Evolutionary conservation across 2,113 vertebrate genomes (phyloP), one percentile per base, ranked within the genome.

Genomic region (Sigmodon hispidus): DNA sequence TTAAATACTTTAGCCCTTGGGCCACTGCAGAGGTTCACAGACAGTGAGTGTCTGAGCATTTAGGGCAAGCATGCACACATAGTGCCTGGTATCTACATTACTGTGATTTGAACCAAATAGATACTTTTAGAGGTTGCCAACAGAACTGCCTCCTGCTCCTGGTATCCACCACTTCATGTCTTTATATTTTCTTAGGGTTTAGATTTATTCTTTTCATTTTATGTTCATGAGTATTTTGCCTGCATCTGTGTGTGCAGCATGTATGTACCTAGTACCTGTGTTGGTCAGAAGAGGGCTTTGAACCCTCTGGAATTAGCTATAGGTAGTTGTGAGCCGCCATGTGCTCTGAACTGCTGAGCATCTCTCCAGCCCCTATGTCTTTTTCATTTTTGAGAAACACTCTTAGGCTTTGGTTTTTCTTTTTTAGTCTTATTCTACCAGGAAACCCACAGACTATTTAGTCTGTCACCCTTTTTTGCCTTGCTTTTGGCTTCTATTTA

Each of bases 401-500:
- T 76, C 61, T 85, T 91, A 67, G 45, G 45, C 61, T 86, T 22
- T 80, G 57, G 21, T 61, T 72, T 85, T 90, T 67, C 72, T 86
- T 81, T 72, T 91, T 95, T 40, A 85, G 0, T 89, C 40, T 89
- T 86, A 15, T 67, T 52, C 45, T 76, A 8, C 59, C 52, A 65
- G 50, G 50, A 29, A 76, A 19, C 84, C 21, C 17, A 91, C 36
- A 69, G 61, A 76, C 34, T 72, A 43, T 77, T n/a, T 92, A 52
- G 48, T 69, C 34, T 61, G 8, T 79, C 16, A 31, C 57, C 31
- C 90, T 86, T 87, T 81, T 52, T 86, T 87, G 29, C 36, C 24
- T 83, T 45, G 50, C 69, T 96, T 85, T 96, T 21, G 63, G 81
- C 63, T 97, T 93, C 91, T 91, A 45, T 91, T 91, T 81, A 95